phyloP scores from a whole-genome alignment of 1,140 invertebrate genomes.

The Trachymyrmex cornetzi region DNA sequence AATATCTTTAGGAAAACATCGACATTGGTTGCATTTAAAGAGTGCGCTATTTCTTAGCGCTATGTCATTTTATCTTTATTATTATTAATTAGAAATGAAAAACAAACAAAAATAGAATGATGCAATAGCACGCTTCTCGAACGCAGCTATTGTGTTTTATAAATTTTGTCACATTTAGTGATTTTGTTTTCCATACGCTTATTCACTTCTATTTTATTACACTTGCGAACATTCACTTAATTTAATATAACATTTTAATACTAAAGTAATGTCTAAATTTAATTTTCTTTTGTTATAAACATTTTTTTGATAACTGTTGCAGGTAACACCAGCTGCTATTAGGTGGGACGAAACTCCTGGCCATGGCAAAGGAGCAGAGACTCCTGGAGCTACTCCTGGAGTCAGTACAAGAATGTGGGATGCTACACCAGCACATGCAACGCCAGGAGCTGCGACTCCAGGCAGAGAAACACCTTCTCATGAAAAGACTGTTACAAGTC shows the following conservation, averaged over 20 bases:
- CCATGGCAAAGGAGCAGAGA: slow-evolving; percentile 94
- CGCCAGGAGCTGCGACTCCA: slow-evolving; percentile 95
- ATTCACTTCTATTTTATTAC: neutral
- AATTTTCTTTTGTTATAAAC: neutral
- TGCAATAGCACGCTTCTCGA: too few relatives aligned
- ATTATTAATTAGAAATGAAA: too few relatives aligned
- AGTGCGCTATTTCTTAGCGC: too few relatives aligned
- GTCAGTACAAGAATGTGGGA: slow-evolving; percentile 97
- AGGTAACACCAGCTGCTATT: slow-evolving; percentile 93
- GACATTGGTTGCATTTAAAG: neutral
- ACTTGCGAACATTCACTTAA: neutral
- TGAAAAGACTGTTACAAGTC: slow-evolving; percentile 91
- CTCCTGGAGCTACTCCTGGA: slow-evolving; percentile 96
- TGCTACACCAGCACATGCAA: slow-evolving; percentile 96
- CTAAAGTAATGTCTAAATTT: neutral
- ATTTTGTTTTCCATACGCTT: neutral
- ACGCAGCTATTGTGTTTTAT: neutral
- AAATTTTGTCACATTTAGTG: neutral
- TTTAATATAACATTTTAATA: neutral
- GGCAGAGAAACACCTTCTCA: slow-evolving; percentile 96
- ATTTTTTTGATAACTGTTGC: slow-evolving; percentile 68
- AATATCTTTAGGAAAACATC: neutral
- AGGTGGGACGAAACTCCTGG: slow-evolving; percentile 99
- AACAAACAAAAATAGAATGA: too few relatives aligned
- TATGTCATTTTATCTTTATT: too few relatives aligned